Percentiles rank a stretch among this genome's conserved stretches.
These are phyloP conservation scores for Dorcus hopei DNA, from an alignment of 2,888 invertebrate species.

Conservation along the genomic window DNA sequence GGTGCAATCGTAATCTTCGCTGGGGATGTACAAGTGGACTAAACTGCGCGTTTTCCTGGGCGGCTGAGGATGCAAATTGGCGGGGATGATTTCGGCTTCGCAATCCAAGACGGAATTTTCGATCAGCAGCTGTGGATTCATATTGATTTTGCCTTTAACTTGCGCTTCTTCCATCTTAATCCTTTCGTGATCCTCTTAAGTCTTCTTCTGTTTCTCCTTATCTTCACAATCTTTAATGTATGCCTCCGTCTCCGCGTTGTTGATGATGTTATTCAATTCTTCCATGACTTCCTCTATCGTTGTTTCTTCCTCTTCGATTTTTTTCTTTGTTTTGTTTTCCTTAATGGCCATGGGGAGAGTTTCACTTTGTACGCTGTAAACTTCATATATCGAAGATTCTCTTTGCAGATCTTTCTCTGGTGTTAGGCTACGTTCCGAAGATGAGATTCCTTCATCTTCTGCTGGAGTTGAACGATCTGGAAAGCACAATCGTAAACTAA, in stretches of 20 bases:
- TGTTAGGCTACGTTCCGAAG: constrained; percentile 75
- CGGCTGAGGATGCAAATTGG: constrained; percentile 76
- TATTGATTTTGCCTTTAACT: constrained; percentile 38
- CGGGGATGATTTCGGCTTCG: constrained; percentile 70
- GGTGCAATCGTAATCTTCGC: constrained; percentile 55
- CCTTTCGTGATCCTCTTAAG: constrained; percentile 28
- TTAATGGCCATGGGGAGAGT: constrained; percentile 49
- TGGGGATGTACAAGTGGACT: constrained; percentile 64
- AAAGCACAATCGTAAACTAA: constrained; percentile 27
- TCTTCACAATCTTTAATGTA: constrained; percentile 49
- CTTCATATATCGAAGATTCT: constrained; percentile 60
- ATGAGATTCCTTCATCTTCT: constrained; percentile 86
- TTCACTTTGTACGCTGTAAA: constrained; percentile 59
- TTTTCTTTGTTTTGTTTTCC: constrained; percentile 27
- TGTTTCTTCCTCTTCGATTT: constrained; percentile 62
- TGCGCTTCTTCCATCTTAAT: constrained; percentile 39
- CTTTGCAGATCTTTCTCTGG: constrained; percentile 65
- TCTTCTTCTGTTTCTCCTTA: constrained; percentile 23
- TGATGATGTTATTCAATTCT: constrained; percentile 79
- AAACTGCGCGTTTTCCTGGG: constrained; percentile 72
- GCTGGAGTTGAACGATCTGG: constrained; percentile 70
- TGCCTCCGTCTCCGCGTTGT: constrained; percentile 74
- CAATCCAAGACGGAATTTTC: constrained; percentile 49
- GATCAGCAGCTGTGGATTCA: constrained; percentile 29
- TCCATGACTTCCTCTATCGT: constrained; percentile 87